Percentiles rank a stretch among this genome's conserved stretches.
phyloP scores from a whole-genome alignment of 2,797 vertebrate genomes.

The Chelon labrosus region DNA sequence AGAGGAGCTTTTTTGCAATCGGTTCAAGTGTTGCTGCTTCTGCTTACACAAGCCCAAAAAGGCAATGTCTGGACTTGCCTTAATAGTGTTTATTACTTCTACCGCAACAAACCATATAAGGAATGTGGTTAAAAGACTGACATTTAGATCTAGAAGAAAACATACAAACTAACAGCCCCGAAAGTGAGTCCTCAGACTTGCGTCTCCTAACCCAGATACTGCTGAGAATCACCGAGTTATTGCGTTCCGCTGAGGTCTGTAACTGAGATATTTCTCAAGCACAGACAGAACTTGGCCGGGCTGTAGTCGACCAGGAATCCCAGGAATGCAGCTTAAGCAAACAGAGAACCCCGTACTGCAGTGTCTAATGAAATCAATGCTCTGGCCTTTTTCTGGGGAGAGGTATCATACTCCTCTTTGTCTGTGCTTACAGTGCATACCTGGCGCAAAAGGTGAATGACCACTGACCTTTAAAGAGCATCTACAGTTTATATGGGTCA shows the following conservation, averaged over 20 bases:
- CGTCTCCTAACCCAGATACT: constrained; percentile 5
- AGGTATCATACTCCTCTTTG: constrained; percentile 43
- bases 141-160: background rate
- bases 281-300: constrained; percentile 71
- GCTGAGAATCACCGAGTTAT: constrained; percentile 29
- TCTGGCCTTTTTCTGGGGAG: constrained; percentile 60
- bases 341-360: constrained; percentile 79
- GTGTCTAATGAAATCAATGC: constrained; percentile 80
- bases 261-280: constrained; percentile 67
- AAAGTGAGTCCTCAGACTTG: constrained; percentile 8
- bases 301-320: constrained; percentile 79
- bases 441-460: constrained; percentile 1
- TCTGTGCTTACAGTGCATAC: constrained; percentile 34
- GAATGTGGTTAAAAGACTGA: background rate
- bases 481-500: background rate
- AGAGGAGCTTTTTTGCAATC: background rate
- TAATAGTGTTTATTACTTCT: constrained; percentile 1
- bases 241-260: constrained; percentile 37
- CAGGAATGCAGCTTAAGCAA: constrained; percentile 87
- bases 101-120: constrained; percentile 1
- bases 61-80: constrained; percentile 15
- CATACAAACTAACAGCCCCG: background rate
- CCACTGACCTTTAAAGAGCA: constrained; percentile 11
- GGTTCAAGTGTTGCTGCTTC: background rate
- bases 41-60: constrained; percentile 10